A percentile compares a stretch with the other conserved stretches of the same genome.
These are phyloP conservation scores for Apostichopus leukothele DNA, from an alignment of 53 echinoderm and acorn worm genomes.

Conservation along the genomic window DNA sequence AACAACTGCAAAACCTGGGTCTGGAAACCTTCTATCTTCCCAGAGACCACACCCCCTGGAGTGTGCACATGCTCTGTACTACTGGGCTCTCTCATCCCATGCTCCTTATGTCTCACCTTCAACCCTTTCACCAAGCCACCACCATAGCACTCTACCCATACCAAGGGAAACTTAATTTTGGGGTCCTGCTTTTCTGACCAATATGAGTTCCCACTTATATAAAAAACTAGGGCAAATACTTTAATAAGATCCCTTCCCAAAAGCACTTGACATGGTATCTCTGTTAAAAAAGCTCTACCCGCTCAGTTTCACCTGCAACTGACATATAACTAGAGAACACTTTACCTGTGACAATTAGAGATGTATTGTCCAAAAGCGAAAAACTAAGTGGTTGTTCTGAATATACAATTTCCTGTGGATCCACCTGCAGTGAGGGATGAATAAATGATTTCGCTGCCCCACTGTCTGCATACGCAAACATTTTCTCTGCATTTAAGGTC, in stretches of 20 bases:
- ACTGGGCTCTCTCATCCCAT: too few relatives aligned
- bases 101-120: neutral
- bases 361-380: too few relatives aligned
- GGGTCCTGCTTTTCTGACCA: conserved; percentile 6
- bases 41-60: neutral
- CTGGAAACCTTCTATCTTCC: neutral
- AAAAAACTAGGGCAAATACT: neutral
- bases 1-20: neutral
- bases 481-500: neutral
- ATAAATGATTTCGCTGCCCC: neutral
- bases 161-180: neutral
- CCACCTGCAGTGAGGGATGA: too few relatives aligned
- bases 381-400: too few relatives aligned
- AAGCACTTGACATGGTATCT: neutral
- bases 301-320: neutral
- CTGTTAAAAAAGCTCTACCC: neutral
- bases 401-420: neutral
- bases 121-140: neutral
- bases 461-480: neutral
- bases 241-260: neutral
- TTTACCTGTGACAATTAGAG: neutral
- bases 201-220: conserved; percentile 22
- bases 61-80: too few relatives aligned
- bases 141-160: neutral
- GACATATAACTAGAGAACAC: neutral